Evolutionary conservation across 2,113 vertebrate species (phyloP), one percentile per base, ranked within the genome.

Genomic region (Microtus ochrogaster): DNA sequence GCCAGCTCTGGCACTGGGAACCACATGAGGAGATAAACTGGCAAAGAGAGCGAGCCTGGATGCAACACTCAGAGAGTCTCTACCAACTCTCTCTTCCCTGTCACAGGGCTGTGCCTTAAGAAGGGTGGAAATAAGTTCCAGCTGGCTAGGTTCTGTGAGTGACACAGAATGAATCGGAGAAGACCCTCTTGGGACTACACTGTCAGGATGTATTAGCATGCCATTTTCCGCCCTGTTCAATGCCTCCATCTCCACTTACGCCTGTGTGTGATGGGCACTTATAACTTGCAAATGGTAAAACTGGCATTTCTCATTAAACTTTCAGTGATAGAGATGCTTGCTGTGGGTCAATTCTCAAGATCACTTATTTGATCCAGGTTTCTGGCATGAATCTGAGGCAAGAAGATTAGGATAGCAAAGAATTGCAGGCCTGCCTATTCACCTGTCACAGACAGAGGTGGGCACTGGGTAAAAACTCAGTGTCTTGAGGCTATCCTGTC

Each of bases 271-370:
- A 86, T 61, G 12, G 61, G 55, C 78, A 72, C 79, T 97, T 92
- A 83, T 52, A 68, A 74, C 68, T 86, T 55, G 72, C 44, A 93
- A 21, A 30, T 66, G 81, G 91, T 65, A 90, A 92, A 92, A 86
- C 70, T 74, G 52, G 92, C 77, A 17, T 70, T 94, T 94, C 82
- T 95, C 86, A 39, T 95, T 78, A 92, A 94, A 94, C 70, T 44
- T 95, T 47, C 73, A 83, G 17, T 7, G 16, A 8, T 33, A 61
- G n/a, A 24, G 58, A 28, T 55, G 90, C 82, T 90, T 41, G 47
- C 66, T 77, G 1, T 58, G 36, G 70, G 66, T 83, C 61, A 81
- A 2, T 44, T 95, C 63, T 84, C 65, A 52, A 16, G 26, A 65
- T 55, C 79, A 30, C 39, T 86, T 61, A 89, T 70, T 87, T 70